Percentiles rank a stretch among this genome's conserved stretches.
These are phyloP conservation scores for Euthynnus affinis DNA, from an alignment of 2,797 vertebrate genomes.

Conservation along the genomic window DNA sequence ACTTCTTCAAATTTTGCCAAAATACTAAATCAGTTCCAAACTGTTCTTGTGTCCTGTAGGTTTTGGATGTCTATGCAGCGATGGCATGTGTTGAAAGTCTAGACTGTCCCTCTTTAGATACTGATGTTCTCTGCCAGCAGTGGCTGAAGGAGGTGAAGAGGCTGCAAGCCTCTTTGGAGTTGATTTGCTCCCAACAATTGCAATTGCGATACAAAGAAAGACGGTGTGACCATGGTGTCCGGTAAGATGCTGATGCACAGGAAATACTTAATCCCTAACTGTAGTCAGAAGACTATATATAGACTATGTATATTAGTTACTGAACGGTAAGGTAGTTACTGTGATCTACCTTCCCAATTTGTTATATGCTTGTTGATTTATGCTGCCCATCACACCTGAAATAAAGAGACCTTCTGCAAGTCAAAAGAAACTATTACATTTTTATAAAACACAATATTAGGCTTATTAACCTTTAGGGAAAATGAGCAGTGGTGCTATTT, in stretches of 20 bases:
- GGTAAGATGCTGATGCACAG: conserved; percentile 28
- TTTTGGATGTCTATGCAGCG: conserved; percentile 60
- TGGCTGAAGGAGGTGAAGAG: conserved; percentile 62
- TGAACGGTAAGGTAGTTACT: too few species aligned
- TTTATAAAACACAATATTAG: background rate
- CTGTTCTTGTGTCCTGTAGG: conserved; percentile 26
- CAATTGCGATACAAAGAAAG: conserved; percentile 27
- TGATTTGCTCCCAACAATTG: conserved; percentile 42
- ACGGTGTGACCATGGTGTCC: conserved; percentile 23
- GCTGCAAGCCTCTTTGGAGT: conserved; percentile 48
- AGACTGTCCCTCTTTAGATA: conserved; percentile 26
- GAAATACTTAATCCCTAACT: conserved; percentile 1
- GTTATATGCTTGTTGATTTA: background rate
- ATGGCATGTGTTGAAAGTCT: conserved; percentile 55
- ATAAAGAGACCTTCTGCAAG: background rate
- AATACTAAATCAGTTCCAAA: background rate
- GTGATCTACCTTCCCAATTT: too few species aligned
- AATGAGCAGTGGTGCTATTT: background rate
- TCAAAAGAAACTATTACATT: background rate
- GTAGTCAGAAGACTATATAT: too few species aligned
- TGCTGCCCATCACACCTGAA: background rate
- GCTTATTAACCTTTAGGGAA: background rate
- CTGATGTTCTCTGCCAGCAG: background rate
- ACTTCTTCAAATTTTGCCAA: background rate
- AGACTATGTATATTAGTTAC: too few species aligned